Evolutionary conservation across 2,113 vertebrate genomes (phyloP), one percentile per base, ranked within the genome.

Genomic region (Laticauda colubrina): DNA sequence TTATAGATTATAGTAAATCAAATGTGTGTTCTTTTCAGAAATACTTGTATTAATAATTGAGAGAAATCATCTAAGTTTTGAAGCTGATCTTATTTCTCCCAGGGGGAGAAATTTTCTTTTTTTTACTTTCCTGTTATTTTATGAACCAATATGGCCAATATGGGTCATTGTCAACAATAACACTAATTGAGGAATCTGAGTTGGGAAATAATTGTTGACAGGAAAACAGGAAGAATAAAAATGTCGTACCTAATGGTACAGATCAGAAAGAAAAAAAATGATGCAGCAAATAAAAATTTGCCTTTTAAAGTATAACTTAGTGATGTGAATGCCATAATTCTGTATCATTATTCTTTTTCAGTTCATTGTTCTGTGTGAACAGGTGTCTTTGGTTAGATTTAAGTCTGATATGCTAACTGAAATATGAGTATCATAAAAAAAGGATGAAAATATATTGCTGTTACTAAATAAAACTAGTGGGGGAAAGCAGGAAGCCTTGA

Each of bases 311-410:
- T 45, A 45, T 3, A 12, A 55, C 64, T 61, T 92, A 51, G 21
- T 45, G 88, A 53, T 48, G 34, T 11, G 43, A 3, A 15, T 14
- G 0, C 21, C 34, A 88, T 56, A 5, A 5, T 0, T 7, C 85
- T 89, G 92, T 88, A 0, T 8, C 85, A 87, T 93, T 88, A 88
- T 92, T 94, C 92, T 92, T 93, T 87, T 92, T 55, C 88, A 89
- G 93, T 93, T 94, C 94, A 94, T 85, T 94, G 95, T 96, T 96
- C 94, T 94, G 95, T 96, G 48, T 21, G 9, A 69, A 21, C 96
- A 95, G 90, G 94, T 85, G 85, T 39, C 85, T 96, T 96, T 97
- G 97, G 97, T 97, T 98, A 96, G 94, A 97, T 96, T 97, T 96
- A 94, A 97, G 96, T 97, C 97, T 39, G 75, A 81, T 39, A 91